phyloP scores from a whole-genome alignment of 92 coral and sea anemone species.

The Scolanthus callimorphus region DNA sequence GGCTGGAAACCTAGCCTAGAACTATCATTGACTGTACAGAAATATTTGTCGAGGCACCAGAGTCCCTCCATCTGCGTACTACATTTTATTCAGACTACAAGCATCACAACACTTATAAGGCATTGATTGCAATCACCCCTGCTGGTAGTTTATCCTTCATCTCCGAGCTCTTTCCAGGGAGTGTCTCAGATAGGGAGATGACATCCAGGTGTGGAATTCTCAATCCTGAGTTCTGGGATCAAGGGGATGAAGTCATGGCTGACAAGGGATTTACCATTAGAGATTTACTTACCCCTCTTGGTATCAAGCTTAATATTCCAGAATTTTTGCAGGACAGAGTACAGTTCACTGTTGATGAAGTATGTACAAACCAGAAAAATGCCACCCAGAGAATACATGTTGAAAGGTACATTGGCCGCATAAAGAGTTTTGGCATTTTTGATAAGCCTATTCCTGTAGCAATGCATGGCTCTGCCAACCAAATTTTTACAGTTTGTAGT shows the following conservation, averaged over 20 bases:
- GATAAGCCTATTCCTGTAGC: slow-evolving; percentile 37
- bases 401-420: slow-evolving; percentile 31
- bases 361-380: slow-evolving; percentile 26
- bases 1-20: too few species aligned
- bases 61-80: slow-evolving; percentile 32
- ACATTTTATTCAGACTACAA: slow-evolving; percentile 48
- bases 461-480: too few species aligned
- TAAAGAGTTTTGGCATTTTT: slow-evolving; percentile 32
- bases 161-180: slow-evolving; percentile 39
- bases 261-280: slow-evolving; percentile 40
- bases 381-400: slow-evolving; percentile 38
- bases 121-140: slow-evolving; percentile 42
- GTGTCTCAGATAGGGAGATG: slow-evolving; percentile 46
- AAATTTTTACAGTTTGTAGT: slow-evolving; percentile 37
- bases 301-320: slow-evolving; percentile 36
- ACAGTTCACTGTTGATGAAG: slow-evolving; percentile 33
- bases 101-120: slow-evolving; percentile 50
- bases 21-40: too few species aligned
- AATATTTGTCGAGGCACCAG: slow-evolving; percentile 55
- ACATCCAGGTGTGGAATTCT: slow-evolving; percentile 45
- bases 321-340: slow-evolving; percentile 31
- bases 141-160: slow-evolving; percentile 40
- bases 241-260: slow-evolving; percentile 52
- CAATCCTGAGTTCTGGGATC: slow-evolving; percentile 36
- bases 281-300: slow-evolving; percentile 37